phyloP scores from a whole-genome alignment of 2,888 invertebrate species.

The Eupithecia tripunctaria region DNA sequence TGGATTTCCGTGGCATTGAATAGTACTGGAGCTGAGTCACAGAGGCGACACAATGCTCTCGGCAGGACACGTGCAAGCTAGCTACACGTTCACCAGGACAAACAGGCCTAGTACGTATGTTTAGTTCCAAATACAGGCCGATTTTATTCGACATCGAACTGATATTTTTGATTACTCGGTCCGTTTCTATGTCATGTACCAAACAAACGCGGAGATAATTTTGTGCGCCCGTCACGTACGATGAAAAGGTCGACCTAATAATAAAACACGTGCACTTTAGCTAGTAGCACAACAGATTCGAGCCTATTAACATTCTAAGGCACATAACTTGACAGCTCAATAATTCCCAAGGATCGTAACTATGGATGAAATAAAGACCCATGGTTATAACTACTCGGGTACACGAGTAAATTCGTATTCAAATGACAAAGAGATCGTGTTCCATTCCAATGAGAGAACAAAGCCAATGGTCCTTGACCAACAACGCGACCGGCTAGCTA shows the following conservation, averaged over 20 bases:
- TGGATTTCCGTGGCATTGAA: slow-evolving; percentile 55
- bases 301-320: slow-evolving; percentile 6
- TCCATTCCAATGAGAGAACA: slow-evolving; percentile 54
- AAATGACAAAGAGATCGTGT: slow-evolving; percentile 52
- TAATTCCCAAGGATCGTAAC: slow-evolving; percentile 3
- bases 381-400: not conserved
- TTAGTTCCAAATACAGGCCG: slow-evolving; percentile 44
- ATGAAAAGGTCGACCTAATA: slow-evolving; percentile 33
- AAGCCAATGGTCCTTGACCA: slow-evolving; percentile 75
- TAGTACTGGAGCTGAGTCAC: slow-evolving; percentile 56
- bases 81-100: slow-evolving; percentile 45
- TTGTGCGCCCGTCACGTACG: slow-evolving; percentile 24
- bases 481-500: slow-evolving; percentile 57
- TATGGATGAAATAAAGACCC: not conserved
- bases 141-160: slow-evolving; percentile 43
- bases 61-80: slow-evolving; percentile 50
- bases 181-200: not conserved
- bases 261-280: slow-evolving; percentile 27
- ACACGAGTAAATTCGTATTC: slow-evolving; percentile 34
- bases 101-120: slow-evolving; percentile 46
- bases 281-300: slow-evolving; percentile 5
- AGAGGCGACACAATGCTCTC: slow-evolving; percentile 43
- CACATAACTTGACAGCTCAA: slow-evolving; percentile 5
- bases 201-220: slow-evolving; percentile 26
- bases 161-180: slow-evolving; percentile 17